phyloP scores from a whole-genome alignment of 2,797 vertebrate species.

The Silurus aristotelis region DNA sequence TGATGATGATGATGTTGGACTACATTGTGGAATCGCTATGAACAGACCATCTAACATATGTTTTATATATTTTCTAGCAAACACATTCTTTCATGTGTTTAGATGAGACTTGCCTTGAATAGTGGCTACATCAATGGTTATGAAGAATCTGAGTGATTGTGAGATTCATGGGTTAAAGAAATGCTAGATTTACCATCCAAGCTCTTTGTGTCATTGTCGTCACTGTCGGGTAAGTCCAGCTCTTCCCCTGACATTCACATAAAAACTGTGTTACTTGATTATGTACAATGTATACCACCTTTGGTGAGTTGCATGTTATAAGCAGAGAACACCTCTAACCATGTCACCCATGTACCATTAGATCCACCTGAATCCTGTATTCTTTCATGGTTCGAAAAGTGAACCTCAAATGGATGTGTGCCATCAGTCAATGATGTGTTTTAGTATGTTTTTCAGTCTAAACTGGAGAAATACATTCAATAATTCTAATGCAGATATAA shows the following conservation, averaged over 20 bases:
- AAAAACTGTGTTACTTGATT: constrained; percentile 48
- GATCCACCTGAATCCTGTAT: neutral
- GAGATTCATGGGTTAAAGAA: constrained; percentile 9
- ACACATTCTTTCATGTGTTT: neutral
- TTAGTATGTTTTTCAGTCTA: neutral
- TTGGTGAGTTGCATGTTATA: neutral
- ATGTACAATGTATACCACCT: constrained; percentile 12
- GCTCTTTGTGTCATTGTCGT: constrained; percentile 60
- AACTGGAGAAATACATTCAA: neutral
- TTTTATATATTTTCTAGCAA: neutral
- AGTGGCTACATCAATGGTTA: neutral
- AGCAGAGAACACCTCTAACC: neutral
- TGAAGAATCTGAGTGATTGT: neutral
- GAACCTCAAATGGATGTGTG: neutral
- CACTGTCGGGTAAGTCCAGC: constrained; percentile 59
- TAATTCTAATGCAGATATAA: neutral
- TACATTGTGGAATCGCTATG: neutral
- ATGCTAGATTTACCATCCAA: constrained; percentile 59
- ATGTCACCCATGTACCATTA: neutral
- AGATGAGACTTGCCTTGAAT: neutral
- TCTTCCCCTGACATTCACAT: constrained; percentile 61
- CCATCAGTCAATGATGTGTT: neutral
- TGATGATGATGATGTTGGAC: neutral
- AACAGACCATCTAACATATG: neutral
- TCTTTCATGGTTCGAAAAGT: neutral